Conservation (phyloP, 2,113 vertebrate species). For the Syngnathus scovelli region DNA sequence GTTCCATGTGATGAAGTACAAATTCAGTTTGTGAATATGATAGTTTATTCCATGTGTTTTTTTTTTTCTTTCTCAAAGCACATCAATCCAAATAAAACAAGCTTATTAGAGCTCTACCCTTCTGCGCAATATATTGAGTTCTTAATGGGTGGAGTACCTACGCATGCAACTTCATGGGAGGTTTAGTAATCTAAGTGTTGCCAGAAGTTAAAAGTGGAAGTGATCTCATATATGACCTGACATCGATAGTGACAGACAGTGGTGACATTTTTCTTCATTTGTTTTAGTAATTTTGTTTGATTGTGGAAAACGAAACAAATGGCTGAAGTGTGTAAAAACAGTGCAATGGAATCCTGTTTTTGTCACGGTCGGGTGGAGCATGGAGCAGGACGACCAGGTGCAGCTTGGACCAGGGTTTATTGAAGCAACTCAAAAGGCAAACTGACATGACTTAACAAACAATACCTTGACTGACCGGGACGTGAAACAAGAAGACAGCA, state of each 20-base stretch:
- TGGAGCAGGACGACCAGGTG: no score
- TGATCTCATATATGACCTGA: slow-evolving; percentile 12
- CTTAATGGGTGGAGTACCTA: background rate
- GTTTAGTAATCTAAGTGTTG: background rate
- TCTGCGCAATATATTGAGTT: background rate
- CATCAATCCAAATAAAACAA: background rate
- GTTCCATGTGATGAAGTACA: background rate
- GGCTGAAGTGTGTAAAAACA: background rate
- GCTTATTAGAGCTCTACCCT: background rate
- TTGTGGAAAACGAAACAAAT: background rate
- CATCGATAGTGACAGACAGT: slow-evolving; percentile 24
- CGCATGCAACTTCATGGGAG: background rate
- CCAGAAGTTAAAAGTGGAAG: background rate
- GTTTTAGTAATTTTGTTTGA: background rate
- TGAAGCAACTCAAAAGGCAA: no score
- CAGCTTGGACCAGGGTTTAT: no score
- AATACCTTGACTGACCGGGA: no score
- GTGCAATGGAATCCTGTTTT: background rate
- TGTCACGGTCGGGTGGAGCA: no score
- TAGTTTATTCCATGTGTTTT: background rate
- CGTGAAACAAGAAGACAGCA: no score
- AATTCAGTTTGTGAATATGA: background rate
- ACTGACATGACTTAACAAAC: no score
- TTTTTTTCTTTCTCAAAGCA: background rate
- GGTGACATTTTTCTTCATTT: slow-evolving; percentile 1